Conservation (phyloP, 2,113 vertebrate genomes). For the Salvator merianae region DNA sequence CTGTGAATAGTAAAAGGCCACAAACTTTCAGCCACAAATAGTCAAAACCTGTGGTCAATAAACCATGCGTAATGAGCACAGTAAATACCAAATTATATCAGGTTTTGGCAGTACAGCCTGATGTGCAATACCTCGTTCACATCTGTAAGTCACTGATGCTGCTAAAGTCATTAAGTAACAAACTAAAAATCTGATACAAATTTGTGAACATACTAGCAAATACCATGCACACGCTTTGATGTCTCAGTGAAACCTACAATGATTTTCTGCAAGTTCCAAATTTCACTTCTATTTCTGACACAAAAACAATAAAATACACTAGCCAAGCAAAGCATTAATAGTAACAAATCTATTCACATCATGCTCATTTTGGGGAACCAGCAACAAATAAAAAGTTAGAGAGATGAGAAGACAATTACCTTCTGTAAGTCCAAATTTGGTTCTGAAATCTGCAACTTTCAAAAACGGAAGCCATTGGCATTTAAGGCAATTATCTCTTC, state of each 20-base stretch:
- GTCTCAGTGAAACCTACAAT: not conserved
- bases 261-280: not conserved
- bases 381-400: conserved; percentile 2
- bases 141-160: not conserved
- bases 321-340: not conserved
- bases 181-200: not conserved
- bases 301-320: not conserved
- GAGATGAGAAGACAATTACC: not conserved
- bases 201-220: not conserved
- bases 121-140: not conserved
- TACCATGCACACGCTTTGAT: not conserved
- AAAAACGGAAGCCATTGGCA: conserved; percentile 24
- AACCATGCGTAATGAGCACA: no score
- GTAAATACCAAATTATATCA: not conserved
- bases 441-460: conserved; percentile 30
- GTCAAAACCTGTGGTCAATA: no score
- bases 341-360: conserved; percentile 3
- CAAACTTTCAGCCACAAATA: no score
- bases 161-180: not conserved
- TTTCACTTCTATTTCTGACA: not conserved
- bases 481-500: conserved; percentile 45
- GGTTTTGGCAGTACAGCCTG: not conserved
- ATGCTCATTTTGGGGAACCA: not conserved
- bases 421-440: conserved; percentile 29
- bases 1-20: no score